phyloP scores from a whole-genome alignment of 1,140 invertebrate species.

The Acyrthosiphon pisum region DNA sequence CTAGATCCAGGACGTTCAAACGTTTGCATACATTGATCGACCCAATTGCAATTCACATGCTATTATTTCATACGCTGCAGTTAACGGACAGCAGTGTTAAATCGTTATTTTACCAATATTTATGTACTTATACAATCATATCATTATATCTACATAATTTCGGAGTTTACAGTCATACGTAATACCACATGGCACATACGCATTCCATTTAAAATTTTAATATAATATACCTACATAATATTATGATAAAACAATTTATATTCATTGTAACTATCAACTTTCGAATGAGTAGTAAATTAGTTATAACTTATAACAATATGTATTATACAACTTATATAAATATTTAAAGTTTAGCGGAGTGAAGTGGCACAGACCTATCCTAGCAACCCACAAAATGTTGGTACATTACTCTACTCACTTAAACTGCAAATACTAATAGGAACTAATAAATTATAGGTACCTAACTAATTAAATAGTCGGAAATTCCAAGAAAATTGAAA shows the following conservation, averaged over 20 bases:
- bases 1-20: not conserved
- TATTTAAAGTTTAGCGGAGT: not conserved
- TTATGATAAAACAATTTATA: constrained; percentile 1
- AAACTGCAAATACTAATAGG: too few relatives aligned
- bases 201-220: not conserved
- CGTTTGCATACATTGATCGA: not conserved
- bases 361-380: not conserved
- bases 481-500: not conserved
- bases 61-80: not conserved
- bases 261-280: too few relatives aligned
- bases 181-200: too few relatives aligned
- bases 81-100: not conserved
- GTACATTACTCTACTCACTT: too few relatives aligned
- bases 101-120: not conserved
- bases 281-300: not conserved
- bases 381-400: not conserved
- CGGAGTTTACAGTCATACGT: not conserved
- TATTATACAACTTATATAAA: not conserved
- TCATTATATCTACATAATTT: not conserved
- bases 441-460: not conserved
- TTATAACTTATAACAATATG: not conserved
- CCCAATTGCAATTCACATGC: not conserved
- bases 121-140: not conserved
- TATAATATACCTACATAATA: not conserved
- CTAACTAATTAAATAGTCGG: not conserved